Base-by-base conservation (phyloP, 2,888 invertebrate species). In the Drosophila fungiperda region DNA sequence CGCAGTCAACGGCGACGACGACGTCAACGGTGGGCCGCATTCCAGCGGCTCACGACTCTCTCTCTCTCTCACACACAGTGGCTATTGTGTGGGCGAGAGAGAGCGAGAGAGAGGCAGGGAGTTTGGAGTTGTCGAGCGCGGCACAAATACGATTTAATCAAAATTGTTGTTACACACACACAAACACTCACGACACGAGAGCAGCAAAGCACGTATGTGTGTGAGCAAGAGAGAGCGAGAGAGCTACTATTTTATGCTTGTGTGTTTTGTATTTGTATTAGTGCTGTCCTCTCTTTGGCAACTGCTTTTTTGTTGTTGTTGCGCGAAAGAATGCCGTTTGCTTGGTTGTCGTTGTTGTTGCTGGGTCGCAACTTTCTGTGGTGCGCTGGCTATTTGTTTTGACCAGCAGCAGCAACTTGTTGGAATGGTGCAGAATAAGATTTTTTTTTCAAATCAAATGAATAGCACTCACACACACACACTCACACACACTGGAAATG, bases 311-410 rank as follows among this genome's bases (percentile, higher is more conserved):
- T 45, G 38, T 45, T 92, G 92, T 92, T 92, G 91, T 92, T 92
- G 92, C 86, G 79, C 91, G 83, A 92, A 92, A 91, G 92, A 92
- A 92, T 92, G 92, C 81, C 83, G 90, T 90, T 83, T 83, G 87
- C 83, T 90, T 87, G 86, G 86, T 90, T 91, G 90, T 83, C 81
- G 82, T 55, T 66, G 66, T 53, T 50, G 50, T 55, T 72, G 81
- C 82, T 72, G 78, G 70, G 76, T 79, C 83, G 80, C 80, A 80
- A 84, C 80, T 85, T 89, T 87, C 88, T 79, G 88, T 78, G 87
- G 64, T 60, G 29, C 57, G 57, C 40, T 40, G 57, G 82, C 89
- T 84, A 75, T 83, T 76, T 78, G 65, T 81, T 83, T 88, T 79
- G 82, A 85, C 89, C 89, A 88, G 66, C 88, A 88, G 65, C 88